phyloP scores from a whole-genome alignment of 2,113 vertebrate species.

The Chionis minor region DNA sequence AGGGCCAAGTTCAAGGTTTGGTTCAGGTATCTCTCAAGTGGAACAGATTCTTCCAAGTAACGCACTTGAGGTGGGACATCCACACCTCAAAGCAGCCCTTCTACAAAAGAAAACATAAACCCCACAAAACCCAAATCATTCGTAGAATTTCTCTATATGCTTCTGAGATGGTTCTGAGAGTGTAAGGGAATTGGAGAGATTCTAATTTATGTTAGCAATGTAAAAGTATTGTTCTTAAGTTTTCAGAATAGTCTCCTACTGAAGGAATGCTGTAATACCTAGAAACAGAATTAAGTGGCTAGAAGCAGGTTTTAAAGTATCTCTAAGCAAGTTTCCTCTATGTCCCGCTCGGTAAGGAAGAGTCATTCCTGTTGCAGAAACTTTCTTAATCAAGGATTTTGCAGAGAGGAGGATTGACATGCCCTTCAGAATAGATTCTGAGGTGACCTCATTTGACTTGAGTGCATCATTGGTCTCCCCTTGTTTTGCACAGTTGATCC shows the following conservation, averaged over 20 bases:
- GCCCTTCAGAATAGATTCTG: background rate
- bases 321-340: background rate
- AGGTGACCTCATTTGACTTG: background rate
- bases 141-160: background rate
- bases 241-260: background rate
- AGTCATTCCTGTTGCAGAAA: background rate
- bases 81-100: background rate
- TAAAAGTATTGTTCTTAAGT: background rate
- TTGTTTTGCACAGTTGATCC: background rate
- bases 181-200: background rate
- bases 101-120: background rate
- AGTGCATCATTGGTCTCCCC: background rate
- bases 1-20: background rate
- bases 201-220: background rate
- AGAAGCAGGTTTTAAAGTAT: background rate
- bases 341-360: background rate
- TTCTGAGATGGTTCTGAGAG: background rate
- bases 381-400: background rate
- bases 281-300: background rate
- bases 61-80: background rate
- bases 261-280: background rate
- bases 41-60: background rate
- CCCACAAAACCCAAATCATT: background rate
- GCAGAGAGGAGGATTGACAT: background rate
- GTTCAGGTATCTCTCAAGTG: background rate